Conservation (phyloP, 2,888 invertebrate genomes). For the Dasysyrphus tricinctus region DNA sequence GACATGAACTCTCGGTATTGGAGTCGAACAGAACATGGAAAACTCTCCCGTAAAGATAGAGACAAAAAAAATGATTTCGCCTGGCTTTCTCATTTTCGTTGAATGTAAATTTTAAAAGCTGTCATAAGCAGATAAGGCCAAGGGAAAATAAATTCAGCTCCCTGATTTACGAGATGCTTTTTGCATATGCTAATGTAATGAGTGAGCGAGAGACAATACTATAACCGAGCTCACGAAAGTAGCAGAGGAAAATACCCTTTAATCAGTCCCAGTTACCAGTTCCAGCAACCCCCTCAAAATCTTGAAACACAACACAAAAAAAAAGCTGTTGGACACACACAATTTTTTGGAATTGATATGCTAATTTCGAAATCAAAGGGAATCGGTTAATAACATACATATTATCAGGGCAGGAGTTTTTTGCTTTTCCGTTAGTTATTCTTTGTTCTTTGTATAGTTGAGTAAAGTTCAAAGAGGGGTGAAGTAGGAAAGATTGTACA, state of each 20-base stretch:
- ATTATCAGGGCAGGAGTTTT: conserved; percentile 20
- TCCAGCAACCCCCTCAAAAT: conserved; percentile 33
- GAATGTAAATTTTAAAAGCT: conserved; percentile 73
- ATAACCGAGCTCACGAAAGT: not conserved
- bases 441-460: conserved; percentile 39
- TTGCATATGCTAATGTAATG: conserved; percentile 75
- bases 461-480: not conserved
- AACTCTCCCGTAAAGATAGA: conserved; percentile 28
- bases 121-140: conserved; percentile 75
- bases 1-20: conserved; percentile 19
- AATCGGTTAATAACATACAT: conserved; percentile 48
- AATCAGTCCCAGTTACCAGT: conserved; percentile 50
- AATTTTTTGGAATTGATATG: conserved; percentile 72
- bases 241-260: conserved; percentile 51
- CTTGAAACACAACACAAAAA: conserved; percentile 14
- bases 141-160: conserved; percentile 70
- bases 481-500: not conserved
- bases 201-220: conserved; percentile 37
- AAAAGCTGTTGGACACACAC: conserved; percentile 60
- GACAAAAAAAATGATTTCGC: conserved; percentile 42
- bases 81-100: conserved; percentile 52
- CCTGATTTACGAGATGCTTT: conserved; percentile 75
- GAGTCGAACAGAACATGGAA: conserved; percentile 23
- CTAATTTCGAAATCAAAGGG: conserved; percentile 60
- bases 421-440: conserved; percentile 20